Percentiles rank a stretch among this genome's conserved stretches.
These are phyloP conservation scores for Rhombomys opimus DNA, from an alignment of 2,113 vertebrate genomes.

Conservation along the genomic window DNA sequence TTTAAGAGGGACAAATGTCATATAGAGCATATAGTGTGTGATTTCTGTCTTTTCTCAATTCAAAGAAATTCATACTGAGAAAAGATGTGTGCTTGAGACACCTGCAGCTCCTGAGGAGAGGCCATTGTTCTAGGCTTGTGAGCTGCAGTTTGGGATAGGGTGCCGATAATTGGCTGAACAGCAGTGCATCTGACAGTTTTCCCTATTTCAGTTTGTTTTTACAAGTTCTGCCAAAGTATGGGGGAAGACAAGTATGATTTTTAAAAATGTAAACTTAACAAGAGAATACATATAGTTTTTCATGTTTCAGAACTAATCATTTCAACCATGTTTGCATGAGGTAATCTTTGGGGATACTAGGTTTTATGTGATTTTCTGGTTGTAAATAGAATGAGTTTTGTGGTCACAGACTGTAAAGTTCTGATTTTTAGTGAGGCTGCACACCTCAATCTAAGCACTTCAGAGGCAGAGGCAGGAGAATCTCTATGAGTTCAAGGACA, in stretches of 20 bases:
- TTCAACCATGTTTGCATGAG: slow-evolving; percentile 77
- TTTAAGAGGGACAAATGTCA: slow-evolving; percentile 54
- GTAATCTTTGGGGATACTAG: slow-evolving; percentile 54
- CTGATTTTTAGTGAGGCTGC: not conserved
- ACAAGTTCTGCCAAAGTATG: slow-evolving; percentile 82
- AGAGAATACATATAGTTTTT: slow-evolving; percentile 63
- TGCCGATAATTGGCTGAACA: slow-evolving; percentile 65
- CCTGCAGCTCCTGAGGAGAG: not conserved
- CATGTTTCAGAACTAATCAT: slow-evolving; percentile 80
- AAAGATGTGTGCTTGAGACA: not conserved
- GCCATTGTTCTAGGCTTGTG: not conserved
- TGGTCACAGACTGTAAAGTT: slow-evolving; percentile 29
- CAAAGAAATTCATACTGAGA: slow-evolving; percentile 39
- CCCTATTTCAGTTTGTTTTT: slow-evolving; percentile 84
- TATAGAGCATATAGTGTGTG: not conserved
- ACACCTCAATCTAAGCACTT: not conserved
- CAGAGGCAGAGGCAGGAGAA: not conserved
- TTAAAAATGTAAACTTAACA: slow-evolving; percentile 71
- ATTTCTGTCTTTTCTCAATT: slow-evolving; percentile 57
- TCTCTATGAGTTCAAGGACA: not conserved
- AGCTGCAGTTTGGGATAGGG: not conserved
- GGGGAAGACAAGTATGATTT: slow-evolving; percentile 78
- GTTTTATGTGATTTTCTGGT: slow-evolving; percentile 42
- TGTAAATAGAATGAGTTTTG: slow-evolving; percentile 40
- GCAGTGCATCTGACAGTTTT: slow-evolving; percentile 90